A percentile compares a stretch with the other conserved stretches of the same genome.
Evolutionary conservation across 2,113 vertebrate species (phyloP).

Genomic region (Leptocoma aspasia): DNA sequence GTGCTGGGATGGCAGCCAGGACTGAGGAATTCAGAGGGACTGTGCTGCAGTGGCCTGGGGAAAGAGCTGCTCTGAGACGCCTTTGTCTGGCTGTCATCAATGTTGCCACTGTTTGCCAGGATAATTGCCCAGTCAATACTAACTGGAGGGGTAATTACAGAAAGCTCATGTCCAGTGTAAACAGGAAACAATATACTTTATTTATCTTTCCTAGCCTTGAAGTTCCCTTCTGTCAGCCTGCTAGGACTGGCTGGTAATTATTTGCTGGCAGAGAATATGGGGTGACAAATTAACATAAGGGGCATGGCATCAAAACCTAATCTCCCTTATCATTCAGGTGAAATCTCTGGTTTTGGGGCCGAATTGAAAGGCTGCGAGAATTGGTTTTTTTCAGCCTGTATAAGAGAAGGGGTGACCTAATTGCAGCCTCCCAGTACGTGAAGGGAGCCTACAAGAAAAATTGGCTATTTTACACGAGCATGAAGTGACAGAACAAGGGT

Average conservation of each 20-base stretch:
- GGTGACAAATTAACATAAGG: neutral
- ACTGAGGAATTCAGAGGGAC: neutral
- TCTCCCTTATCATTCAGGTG: neutral
- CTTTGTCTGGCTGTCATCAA: slow-evolving; percentile 38
- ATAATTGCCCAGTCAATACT: neutral
- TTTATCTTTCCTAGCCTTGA: neutral
- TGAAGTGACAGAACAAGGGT: neutral
- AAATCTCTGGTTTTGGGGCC: neutral
- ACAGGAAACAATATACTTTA: slow-evolving; percentile 13
- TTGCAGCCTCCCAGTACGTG: neutral
- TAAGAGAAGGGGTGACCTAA: neutral
- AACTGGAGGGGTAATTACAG: neutral
- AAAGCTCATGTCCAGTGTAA: slow-evolving; percentile 2
- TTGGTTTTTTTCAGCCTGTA: neutral
- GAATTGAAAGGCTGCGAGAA: neutral
- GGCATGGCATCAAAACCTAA: neutral
- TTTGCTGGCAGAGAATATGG: neutral
- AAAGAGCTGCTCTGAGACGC: slow-evolving; percentile 13
- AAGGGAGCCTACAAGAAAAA: neutral
- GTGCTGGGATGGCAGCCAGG: neutral
- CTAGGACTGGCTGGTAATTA: neutral
- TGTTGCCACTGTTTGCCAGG: slow-evolving; percentile 5
- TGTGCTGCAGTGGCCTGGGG: neutral
- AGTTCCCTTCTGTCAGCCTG: neutral
- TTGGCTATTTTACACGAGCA: neutral